These are phyloP conservation scores for Thyatira batis DNA, from an alignment of 2,888 invertebrate genomes.

Conservation along the genomic window DNA sequence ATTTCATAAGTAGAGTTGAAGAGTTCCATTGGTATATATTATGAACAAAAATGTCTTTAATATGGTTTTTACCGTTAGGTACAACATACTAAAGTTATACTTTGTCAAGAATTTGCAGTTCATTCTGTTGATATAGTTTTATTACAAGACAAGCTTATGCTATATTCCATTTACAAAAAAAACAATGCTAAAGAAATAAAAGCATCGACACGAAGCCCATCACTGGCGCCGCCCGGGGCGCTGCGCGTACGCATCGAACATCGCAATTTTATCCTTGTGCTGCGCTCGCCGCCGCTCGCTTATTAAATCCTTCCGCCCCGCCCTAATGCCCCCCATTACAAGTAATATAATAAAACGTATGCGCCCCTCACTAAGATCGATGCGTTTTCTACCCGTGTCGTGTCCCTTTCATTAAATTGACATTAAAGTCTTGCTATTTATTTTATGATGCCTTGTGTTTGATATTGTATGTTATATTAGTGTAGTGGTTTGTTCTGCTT, in stretches of 20 bases:
- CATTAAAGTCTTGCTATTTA: constrained; percentile 42
- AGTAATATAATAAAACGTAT: constrained; percentile 73
- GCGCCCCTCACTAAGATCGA: constrained; percentile 18
- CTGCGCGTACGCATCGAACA: constrained; percentile 59
- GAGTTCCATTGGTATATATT: too few relatives aligned
- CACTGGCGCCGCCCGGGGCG: constrained; percentile 56
- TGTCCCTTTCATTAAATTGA: constrained; percentile 50
- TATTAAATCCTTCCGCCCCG: constrained; percentile 78
- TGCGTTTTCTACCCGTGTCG: constrained; percentile 21
- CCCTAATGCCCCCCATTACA: constrained; percentile 78
- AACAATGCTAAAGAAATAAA: constrained; percentile 15
- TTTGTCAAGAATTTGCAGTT: too few relatives aligned
- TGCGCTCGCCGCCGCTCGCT: constrained; percentile 67
- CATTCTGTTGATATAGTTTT: too few relatives aligned
- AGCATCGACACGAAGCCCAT: constrained; percentile 15
- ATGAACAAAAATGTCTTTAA: too few relatives aligned
- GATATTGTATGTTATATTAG: neutral
- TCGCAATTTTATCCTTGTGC: constrained; percentile 58
- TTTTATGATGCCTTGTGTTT: neutral
- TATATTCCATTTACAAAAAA: too few relatives aligned
- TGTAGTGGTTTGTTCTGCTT: neutral
- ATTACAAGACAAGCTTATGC: too few relatives aligned
- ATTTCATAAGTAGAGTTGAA: too few relatives aligned
- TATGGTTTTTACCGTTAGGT: too few relatives aligned
- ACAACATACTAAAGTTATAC: too few relatives aligned